A percentile compares a stretch with the other conserved stretches of the same genome.
phyloP scores from a whole-genome alignment of 2,113 vertebrate species.

The Cebidichthys violaceus region DNA sequence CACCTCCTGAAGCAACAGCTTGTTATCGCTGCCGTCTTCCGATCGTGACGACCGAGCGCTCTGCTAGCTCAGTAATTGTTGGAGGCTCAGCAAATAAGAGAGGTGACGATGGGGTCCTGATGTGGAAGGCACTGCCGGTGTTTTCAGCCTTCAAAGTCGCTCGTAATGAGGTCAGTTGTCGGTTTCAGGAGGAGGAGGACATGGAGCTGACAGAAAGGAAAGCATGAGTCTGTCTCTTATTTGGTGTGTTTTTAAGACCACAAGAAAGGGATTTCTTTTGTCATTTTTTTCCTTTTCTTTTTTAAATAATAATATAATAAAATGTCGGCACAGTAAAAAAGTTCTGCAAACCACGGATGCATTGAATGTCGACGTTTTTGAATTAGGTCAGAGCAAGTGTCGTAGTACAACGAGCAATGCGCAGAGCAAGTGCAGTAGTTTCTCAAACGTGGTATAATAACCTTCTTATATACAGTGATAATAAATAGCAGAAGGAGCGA shows the following conservation, averaged over 20 bases:
- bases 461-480: no score
- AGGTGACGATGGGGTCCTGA: constrained; percentile 4
- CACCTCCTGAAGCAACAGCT: constrained; percentile 17
- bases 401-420: no score
- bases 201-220: background rate
- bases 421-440: no score
- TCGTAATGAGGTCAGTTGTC: constrained; percentile 16
- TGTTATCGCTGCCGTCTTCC: constrained; percentile 45
- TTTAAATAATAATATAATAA: no score
- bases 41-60: constrained; percentile 12
- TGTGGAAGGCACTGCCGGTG: constrained; percentile 8
- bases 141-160: background rate
- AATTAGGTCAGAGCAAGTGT: no score
- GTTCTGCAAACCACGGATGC: no score
- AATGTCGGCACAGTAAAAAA: no score
- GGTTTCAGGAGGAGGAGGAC: background rate
- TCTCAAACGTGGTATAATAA: no score
- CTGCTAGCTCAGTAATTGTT: constrained; percentile 40
- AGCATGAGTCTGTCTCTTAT: background rate
- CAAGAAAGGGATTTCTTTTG: background rate
- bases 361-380: no score
- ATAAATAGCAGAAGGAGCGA: no score
- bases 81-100: constrained; percentile 36
- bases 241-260: background rate
- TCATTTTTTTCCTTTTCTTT: background rate